Base-by-base conservation (phyloP, 2,888 invertebrate species). In the Apotomis turbidana region DNA sequence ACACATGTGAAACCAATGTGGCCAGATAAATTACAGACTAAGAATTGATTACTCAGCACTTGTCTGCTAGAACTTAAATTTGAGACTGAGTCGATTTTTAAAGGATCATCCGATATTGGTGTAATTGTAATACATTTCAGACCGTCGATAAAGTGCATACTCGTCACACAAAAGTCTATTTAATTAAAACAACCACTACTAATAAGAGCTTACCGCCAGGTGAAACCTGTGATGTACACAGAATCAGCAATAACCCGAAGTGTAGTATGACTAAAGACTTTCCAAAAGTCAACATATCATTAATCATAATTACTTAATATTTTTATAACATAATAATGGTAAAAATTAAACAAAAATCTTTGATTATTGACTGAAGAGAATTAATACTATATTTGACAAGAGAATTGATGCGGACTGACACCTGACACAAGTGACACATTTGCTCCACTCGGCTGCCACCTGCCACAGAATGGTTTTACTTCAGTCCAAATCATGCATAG, bases 181-280 rank as follows among this genome's bases (percentile, higher is more conserved):
- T 27, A 60, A 41, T 27, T 46, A n/a, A 5, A 61, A 54, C 52
- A 54, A 54, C 55, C 5, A 52, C 52, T 13, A 63, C 49, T 12
- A 58, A 57, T n/a, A n/a, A 70, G 36, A 70, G 38, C 72, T 72
- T 59, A 72, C 72, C 72, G 38, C 72, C 72, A 58, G 72, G 72
- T 12, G 68, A 62, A 63, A 72, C 72, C 13, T 58, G n/a, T 44
- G 72, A 68, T 58, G 15, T 72, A 72, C 58, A 72, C n/a, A 68
- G 12, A 36, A 68, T 63, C 46, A 72, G 52, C 68, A 72, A 52
- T 52, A 72, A 68, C 46, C 62, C 63, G 5, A 68, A 52, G 59
- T 58, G 72, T 44, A 72, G 15, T 15, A 63, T 54, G 6, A 68
- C 12, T 9, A 58, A 46, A 44, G 51, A 9, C 3, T 68, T 72